phyloP scores from a whole-genome alignment of 2,888 invertebrate genomes.

The Erpobdella octoculata region DNA sequence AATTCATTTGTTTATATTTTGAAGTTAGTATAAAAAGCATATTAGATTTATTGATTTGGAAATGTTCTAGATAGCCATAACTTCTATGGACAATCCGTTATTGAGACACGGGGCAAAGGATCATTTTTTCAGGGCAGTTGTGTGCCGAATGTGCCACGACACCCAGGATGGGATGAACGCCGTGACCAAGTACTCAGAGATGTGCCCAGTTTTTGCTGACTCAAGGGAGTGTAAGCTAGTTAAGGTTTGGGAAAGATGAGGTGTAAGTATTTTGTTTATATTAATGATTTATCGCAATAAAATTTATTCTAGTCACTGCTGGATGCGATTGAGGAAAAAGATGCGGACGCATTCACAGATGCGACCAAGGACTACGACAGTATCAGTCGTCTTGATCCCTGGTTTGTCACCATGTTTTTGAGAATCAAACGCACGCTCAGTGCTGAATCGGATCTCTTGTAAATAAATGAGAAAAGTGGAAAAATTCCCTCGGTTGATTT shows the following conservation, averaged over 20 bases:
- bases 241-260: slow-evolving; percentile 59
- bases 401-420: slow-evolving; percentile 88
- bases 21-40: background rate
- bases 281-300: background rate
- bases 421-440: slow-evolving; percentile 74
- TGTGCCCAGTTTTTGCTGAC: slow-evolving; percentile 91
- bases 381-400: slow-evolving; percentile 88
- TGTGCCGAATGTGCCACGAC: slow-evolving; percentile 93
- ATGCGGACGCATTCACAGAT: slow-evolving; percentile 88
- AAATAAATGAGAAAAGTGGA: too few relatives aligned
- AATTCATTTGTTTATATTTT: background rate
- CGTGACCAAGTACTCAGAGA: slow-evolving; percentile 80
- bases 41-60: background rate
- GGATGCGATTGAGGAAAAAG: slow-evolving; percentile 86
- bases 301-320: slow-evolving; percentile 67
- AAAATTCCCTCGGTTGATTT: too few relatives aligned
- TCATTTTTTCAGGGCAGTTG: slow-evolving; percentile 90
- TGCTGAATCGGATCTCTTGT: slow-evolving; percentile 44
- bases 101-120: slow-evolving; percentile 97
- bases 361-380: slow-evolving; percentile 91
- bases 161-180: slow-evolving; percentile 81
- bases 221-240: slow-evolving; percentile 88
- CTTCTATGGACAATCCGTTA: slow-evolving; percentile 85
- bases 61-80: slow-evolving; percentile 66
- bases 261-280: background rate